Conservation (phyloP, 2,797 vertebrate genomes). For the Hypotaenidia okinawae region DNA sequence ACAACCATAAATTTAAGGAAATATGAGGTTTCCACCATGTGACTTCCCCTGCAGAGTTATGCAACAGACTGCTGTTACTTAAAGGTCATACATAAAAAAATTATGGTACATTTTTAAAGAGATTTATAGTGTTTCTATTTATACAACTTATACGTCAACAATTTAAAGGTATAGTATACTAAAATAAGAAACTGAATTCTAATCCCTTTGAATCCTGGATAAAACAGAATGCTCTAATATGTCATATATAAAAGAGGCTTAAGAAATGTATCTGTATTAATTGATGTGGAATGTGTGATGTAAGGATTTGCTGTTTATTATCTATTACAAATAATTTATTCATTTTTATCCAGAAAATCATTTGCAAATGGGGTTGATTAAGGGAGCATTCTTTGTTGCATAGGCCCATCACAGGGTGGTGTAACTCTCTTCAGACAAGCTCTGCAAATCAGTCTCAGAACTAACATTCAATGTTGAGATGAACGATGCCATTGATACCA, state of each 20-base stretch:
- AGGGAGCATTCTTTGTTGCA: neutral
- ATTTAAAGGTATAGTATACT: conserved; percentile 72
- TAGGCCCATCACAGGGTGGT: neutral
- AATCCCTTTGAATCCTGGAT: conserved; percentile 66
- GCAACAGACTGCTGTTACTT: conserved; percentile 78
- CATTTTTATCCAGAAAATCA: conserved; percentile 37
- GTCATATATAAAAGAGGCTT: neutral
- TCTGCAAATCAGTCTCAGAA: neutral
- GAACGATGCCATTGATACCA: neutral
- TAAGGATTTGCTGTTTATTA: conserved; percentile 52
- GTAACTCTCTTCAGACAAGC: neutral
- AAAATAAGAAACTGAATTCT: conserved; percentile 69
- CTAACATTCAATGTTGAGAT: neutral
- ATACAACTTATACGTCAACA: conserved; percentile 75
- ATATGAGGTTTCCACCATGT: conserved; percentile 86
- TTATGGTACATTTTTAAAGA: conserved; percentile 74
- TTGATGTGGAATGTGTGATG: conserved; percentile 20
- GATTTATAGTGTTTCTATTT: conserved; percentile 77
- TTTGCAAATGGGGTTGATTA: conserved; percentile 5
- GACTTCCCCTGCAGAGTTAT: conserved; percentile 82
- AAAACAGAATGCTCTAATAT: conserved; percentile 54
- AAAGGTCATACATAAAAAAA: conserved; percentile 79
- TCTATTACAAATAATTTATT: neutral
- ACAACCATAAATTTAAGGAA: conserved; percentile 87
- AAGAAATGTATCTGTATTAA: conserved; percentile 40